Base-by-base conservation (phyloP, 2,888 invertebrate species). In the Agrilus mali region DNA sequence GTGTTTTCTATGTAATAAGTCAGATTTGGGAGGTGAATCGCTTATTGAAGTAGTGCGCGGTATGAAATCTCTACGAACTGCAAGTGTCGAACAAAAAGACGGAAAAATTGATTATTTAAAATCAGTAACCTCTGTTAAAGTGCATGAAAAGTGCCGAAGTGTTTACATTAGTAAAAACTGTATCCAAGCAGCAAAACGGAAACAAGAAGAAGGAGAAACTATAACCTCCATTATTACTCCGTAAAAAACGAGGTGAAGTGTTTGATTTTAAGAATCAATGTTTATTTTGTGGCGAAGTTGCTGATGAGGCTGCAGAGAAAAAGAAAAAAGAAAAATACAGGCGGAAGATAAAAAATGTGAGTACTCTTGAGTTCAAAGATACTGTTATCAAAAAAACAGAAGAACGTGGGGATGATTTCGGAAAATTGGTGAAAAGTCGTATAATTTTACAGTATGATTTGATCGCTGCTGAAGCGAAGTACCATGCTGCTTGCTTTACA, bases 401-500 rank as follows among this genome's bases (percentile, higher is more conserved):
- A 54, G 56, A 59, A 59, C 60, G 53, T 43, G 32, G 47, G 53
- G 51, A 50, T 53, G 54, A 45, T 47, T 57, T 57, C 38, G 58
- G 57, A 54, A 52, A 55, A 52, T 53, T 56, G 48, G 55, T 60
- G 57, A 42, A 50, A 45, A 40, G 47, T 45, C 52, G 52, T 47
- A 37, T 54, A 47, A 8, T 36, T 50, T 46, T 22, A 38, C 41
- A 51, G 14, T 16, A 43, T 45, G 52, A 55, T 40, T 51, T 56
- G 47, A 39, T 54, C 7, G 51, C 52, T 40, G 52, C 47, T 47
- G 52, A 54, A 51, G 53, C 59, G 53, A 63, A 59, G 49, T 60
- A 60, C 48, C 62, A 63, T 55, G 46, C 53, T 49, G 44, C 49
- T 56, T 63, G 62, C 54, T 60, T 54, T 53, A 56, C 56, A 38